Percentiles rank a stretch among this genome's conserved stretches.
Conservation (phyloP, 2,113 vertebrate species). For the Phodopus roborovskii region DNA sequence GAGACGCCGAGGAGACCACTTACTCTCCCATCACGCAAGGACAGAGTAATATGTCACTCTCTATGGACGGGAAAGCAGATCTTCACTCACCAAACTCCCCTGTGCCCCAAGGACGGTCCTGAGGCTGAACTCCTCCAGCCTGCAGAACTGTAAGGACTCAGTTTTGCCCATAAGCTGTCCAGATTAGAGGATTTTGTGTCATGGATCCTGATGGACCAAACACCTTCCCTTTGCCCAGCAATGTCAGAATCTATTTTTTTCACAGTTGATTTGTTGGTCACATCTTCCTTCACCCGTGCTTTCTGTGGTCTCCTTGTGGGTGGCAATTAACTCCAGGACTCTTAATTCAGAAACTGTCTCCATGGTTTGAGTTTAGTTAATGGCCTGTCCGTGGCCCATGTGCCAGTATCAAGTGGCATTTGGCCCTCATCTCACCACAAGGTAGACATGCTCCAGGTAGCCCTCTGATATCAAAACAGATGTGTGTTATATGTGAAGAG, state of each 20-base stretch:
- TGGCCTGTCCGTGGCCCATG: neutral
- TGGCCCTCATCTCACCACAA: neutral
- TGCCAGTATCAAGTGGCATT: neutral
- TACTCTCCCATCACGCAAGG: neutral
- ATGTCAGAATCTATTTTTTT: too few relatives aligned
- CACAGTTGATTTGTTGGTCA: fast-evolving
- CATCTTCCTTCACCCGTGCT: too few relatives aligned
- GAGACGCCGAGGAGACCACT: neutral
- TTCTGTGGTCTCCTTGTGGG: neutral
- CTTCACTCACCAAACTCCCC: neutral
- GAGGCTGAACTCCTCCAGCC: neutral
- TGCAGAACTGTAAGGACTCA: neutral
- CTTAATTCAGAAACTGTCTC: neutral
- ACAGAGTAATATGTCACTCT: neutral
- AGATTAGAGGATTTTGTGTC: neutral
- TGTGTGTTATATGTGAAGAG: too few relatives aligned
- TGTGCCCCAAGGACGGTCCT: neutral
- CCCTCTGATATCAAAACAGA: neutral
- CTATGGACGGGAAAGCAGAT: neutral
- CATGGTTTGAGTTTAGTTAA: neutral
- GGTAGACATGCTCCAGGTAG: neutral
- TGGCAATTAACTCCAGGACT: fast-evolving
- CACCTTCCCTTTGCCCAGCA: neutral
- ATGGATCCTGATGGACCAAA: neutral
- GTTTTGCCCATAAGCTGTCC: too few relatives aligned